Conservation (phyloP, 2,888 invertebrate species). For the Drosophila lutescens region DNA sequence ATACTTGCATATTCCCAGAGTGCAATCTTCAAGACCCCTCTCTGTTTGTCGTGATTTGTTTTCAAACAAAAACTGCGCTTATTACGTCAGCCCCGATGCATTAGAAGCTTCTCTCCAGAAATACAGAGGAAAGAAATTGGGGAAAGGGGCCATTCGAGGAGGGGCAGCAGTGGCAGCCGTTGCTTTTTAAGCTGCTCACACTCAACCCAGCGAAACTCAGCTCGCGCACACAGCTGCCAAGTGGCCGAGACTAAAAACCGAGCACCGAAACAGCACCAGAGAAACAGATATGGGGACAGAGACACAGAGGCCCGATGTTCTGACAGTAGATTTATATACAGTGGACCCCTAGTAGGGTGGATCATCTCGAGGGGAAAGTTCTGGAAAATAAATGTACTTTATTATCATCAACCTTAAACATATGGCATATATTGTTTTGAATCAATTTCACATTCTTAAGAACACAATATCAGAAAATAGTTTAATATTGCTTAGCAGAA, state of each 20-base stretch:
- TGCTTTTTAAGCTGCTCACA: conserved; percentile 45
- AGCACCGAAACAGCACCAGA: conserved; percentile 46
- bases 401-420: no score
- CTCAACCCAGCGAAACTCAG: conserved; percentile 24
- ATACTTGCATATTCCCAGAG: conserved; percentile 50
- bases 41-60: conserved; percentile 15
- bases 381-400: neutral
- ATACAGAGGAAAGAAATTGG: neutral
- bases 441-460: no score
- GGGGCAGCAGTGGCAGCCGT: conserved; percentile 11
- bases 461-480: no score
- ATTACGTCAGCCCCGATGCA: conserved; percentile 60
- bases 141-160: neutral
- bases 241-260: conserved; percentile 52
- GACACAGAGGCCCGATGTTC: conserved; percentile 4
- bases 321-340: conserved; percentile 27
- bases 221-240: conserved; percentile 56
- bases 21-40: conserved; percentile 55
- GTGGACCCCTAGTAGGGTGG: neutral
- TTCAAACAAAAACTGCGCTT: conserved; percentile 73
- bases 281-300: conserved; percentile 23
- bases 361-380: neutral
- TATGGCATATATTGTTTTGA: no score
- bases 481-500: no score
- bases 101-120: conserved; percentile 57